phyloP scores from a whole-genome alignment of 2,888 invertebrate species.

The Dryobotodes eremita region DNA sequence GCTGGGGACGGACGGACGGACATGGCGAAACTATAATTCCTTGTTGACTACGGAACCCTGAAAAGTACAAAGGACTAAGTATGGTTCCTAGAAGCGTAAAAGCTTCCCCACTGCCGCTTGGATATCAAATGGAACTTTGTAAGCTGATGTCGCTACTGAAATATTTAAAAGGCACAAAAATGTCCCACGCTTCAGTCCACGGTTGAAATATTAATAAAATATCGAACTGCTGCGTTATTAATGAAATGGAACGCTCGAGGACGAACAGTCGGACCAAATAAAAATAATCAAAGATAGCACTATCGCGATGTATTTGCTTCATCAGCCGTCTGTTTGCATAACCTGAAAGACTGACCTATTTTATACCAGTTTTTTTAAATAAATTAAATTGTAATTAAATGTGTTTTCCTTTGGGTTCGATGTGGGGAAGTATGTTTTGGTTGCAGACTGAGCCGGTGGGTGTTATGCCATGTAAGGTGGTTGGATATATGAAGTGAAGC shows the following conservation, averaged over 20 bases:
- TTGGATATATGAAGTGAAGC: background rate
- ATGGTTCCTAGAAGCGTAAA: no score
- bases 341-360: slow-evolving; percentile 23
- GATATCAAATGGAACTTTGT: background rate
- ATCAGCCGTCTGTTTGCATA: slow-evolving; percentile 25
- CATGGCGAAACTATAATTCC: no score
- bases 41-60: no score
- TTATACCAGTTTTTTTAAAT: background rate
- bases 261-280: slow-evolving; percentile 12
- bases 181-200: background rate
- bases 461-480: background rate
- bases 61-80: no score
- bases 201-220: slow-evolving; percentile 26
- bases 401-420: background rate
- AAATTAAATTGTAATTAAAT: background rate
- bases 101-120: background rate
- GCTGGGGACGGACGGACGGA: no score
- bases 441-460: no score
- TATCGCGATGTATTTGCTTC: slow-evolving; percentile 20
- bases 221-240: slow-evolving; percentile 12
- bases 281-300: slow-evolving; percentile 23
- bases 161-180: slow-evolving; percentile 14
- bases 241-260: slow-evolving; percentile 25
- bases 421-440: background rate
- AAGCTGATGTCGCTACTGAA: background rate